Conservation (phyloP, 2,888 invertebrate genomes). For the Drosophila prostipennis region DNA sequence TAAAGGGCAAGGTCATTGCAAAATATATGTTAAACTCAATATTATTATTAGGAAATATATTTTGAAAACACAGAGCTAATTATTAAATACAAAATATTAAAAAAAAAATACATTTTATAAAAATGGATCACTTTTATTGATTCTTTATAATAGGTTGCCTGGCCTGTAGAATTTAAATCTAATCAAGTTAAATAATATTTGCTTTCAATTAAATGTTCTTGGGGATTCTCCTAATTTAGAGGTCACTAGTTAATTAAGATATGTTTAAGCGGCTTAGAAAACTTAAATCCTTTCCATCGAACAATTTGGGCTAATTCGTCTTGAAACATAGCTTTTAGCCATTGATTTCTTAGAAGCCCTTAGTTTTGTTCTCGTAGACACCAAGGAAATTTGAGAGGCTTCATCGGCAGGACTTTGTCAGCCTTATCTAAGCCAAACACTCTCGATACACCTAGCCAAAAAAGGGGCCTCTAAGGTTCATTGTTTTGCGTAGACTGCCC, state of each 20-base stretch:
- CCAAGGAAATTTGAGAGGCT: constrained; percentile 23
- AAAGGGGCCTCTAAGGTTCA: constrained; percentile 13
- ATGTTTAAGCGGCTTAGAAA: not conserved
- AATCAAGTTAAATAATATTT: not conserved
- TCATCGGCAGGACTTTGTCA: constrained; percentile 11
- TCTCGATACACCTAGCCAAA: constrained; percentile 17
- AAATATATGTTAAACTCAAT: not conserved
- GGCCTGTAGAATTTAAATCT: not conserved
- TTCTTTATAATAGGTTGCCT: no score
- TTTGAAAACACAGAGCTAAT: not conserved
- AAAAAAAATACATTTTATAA: no score
- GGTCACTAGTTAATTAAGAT: no score
- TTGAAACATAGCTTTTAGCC: not conserved
- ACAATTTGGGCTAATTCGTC: constrained; percentile 23
- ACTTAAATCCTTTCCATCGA: constrained; percentile 1
- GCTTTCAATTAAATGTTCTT: no score
- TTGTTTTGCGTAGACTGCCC: constrained; percentile 20
- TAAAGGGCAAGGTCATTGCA: not conserved
- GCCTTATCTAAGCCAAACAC: constrained; percentile 24
- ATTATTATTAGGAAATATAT: not conserved
- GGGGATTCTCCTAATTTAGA: no score
- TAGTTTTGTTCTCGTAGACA: constrained; percentile 2
- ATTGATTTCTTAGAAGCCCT: constrained; percentile 1
- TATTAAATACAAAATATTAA: not conserved
- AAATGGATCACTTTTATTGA: no score